A percentile compares a stretch with the other conserved stretches of the same genome.
Conservation (phyloP, 2,888 invertebrate genomes). For the Leptothorax acervorum region DNA sequence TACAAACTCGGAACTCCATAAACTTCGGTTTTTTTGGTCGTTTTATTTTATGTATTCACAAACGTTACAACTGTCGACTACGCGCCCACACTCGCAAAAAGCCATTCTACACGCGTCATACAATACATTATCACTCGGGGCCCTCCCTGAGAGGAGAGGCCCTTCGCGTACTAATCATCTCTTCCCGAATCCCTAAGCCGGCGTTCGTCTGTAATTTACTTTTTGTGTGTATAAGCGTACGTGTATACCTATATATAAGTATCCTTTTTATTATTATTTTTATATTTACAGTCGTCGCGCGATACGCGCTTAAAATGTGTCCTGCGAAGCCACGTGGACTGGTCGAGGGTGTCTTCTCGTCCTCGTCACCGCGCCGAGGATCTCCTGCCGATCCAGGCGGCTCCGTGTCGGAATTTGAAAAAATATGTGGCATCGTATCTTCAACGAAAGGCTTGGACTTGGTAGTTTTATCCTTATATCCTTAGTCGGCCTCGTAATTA, state of each 20-base stretch:
- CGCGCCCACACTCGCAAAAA: slow-evolving; percentile 78
- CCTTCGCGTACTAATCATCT: slow-evolving; percentile 10
- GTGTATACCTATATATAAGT: slow-evolving; percentile 56
- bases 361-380: background rate
- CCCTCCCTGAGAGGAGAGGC: slow-evolving; percentile 28
- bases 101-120: slow-evolving; percentile 67
- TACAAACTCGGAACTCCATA: background rate
- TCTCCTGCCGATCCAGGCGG: background rate
- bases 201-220: slow-evolving; percentile 26
- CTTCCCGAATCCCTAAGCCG: slow-evolving; percentile 16
- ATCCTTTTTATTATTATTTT: slow-evolving; percentile 33
- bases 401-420: slow-evolving; percentile 58
- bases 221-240: slow-evolving; percentile 56
- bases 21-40: slow-evolving; percentile 75
- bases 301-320: background rate
- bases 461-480: slow-evolving; percentile 26
- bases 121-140: slow-evolving; percentile 45
- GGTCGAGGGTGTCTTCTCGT: background rate
- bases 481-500: background rate
- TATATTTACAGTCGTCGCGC: slow-evolving; percentile 66
- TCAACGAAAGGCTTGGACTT: slow-evolving; percentile 51
- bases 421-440: slow-evolving; percentile 60
- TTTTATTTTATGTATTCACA: slow-evolving; percentile 83
- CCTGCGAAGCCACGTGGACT: slow-evolving; percentile 53
- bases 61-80: slow-evolving; percentile 82